Base-by-base conservation (phyloP, 2,113 vertebrate genomes). In the Actenoides hombroni region DNA sequence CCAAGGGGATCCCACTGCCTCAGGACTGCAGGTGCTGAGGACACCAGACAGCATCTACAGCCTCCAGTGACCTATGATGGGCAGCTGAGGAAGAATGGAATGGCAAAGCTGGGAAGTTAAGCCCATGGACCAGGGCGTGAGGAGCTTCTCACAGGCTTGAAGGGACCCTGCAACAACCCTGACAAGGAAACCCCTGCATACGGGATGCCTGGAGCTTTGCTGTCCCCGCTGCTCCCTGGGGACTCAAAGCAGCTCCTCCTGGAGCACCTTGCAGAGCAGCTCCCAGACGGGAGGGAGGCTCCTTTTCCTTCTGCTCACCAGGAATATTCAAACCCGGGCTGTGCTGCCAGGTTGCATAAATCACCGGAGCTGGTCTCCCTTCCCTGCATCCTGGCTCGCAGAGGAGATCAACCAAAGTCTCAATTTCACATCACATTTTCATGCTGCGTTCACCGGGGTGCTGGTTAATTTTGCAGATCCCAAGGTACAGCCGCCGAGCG, bases 141-240 rank as follows among this genome's bases (percentile, higher is more conserved):
- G 49, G 51, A 23, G 37, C 35, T 64, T 37, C 59, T 39, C 16
- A 0, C 13, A 37, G 56, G 48, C 26, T 23, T 12, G n/a, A 23
- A 44, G 44, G 46, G 28, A 25, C 24, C 5, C 16, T 44, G 40
- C 31, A 51, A 14, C 80, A 16, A 18, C 10, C 42, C 59, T 4
- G 0, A 21, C 28, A 23, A 29, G 1, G 2, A n/a, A 54, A 24
- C 16, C 7, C 3, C 23, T 4, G 13, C 2, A 2, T 3, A 18
- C 42, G 42, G 54, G 24, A 40, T 31, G 29, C 29, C 25, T 3
- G 1, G 49, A 48, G 48, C n/a, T 40, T 24, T 13, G n/a, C 39
- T 1, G 0, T 24, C 18, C 76, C 37, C 8, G 1, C 37, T 5
- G 61, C 40, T 54, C 37, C 37, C 2, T 0, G 5, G 44, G 26